Evolutionary conservation across 1,140 invertebrate species (phyloP).

Genomic region (Drosophila pandora): DNA sequence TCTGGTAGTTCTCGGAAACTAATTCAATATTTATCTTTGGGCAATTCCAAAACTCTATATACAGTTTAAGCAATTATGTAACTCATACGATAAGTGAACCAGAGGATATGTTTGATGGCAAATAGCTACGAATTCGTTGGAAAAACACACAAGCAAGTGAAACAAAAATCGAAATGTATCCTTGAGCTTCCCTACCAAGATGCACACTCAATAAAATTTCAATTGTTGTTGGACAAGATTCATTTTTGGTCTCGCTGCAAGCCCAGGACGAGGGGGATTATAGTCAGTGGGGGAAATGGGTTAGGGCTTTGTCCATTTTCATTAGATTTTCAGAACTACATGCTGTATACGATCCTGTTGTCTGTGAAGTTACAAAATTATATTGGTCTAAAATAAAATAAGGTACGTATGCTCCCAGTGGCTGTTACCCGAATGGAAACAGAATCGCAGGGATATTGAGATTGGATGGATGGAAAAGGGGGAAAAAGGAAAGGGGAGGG

Average conservation of each 20-base stretch:
- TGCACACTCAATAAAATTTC: conserved; percentile 63
- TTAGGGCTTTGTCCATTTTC: conserved; percentile 55
- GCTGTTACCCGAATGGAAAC: conserved; percentile 33
- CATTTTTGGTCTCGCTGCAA: conserved; percentile 15
- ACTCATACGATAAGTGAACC: conserved; percentile 56
- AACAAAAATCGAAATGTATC: conserved; percentile 48
- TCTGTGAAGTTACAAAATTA: conserved; percentile 75
- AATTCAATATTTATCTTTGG: conserved; percentile 35
- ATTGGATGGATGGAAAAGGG: not conserved
- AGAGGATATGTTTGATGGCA: conserved; percentile 40
- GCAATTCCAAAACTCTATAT: conserved; percentile 64
- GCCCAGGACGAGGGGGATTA: conserved; percentile 7
- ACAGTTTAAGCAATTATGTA: conserved; percentile 73
- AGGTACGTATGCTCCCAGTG: conserved; percentile 55
- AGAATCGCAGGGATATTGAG: conserved; percentile 14
- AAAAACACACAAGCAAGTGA: conserved; percentile 58
- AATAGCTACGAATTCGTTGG: conserved; percentile 67
- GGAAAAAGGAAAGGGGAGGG: not conserved
- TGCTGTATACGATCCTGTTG: conserved; percentile 17
- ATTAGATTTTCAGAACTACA: conserved; percentile 65
- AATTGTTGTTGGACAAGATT: conserved; percentile 58
- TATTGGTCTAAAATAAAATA: conserved; percentile 80
- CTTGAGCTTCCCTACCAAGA: not conserved
- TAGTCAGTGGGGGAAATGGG: not conserved
- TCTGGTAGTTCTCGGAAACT: too few relatives aligned